These are phyloP conservation scores for Drosophila pachea DNA, from an alignment of 1,140 invertebrate species.

Conservation along the genomic window DNA sequence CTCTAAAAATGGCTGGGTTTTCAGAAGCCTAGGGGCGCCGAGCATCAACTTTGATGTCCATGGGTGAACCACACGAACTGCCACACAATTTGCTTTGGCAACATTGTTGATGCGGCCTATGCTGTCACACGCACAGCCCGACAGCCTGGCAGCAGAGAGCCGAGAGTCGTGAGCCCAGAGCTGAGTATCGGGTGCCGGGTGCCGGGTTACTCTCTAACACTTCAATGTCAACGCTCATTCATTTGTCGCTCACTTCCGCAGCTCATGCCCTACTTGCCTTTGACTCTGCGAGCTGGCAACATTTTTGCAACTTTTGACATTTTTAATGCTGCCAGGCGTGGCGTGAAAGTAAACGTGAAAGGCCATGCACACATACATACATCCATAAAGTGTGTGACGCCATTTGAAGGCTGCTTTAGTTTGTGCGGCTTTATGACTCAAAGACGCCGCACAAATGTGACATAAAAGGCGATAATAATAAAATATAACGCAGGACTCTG, in stretches of 20 bases:
- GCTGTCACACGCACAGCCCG: slow-evolving; percentile 24
- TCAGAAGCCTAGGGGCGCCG: slow-evolving; percentile 5
- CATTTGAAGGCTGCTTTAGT: slow-evolving; percentile 59
- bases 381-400: slow-evolving; percentile 24
- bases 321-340: slow-evolving; percentile 73
- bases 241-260: slow-evolving; percentile 62
- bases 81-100: slow-evolving; percentile 71
- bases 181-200: too few species aligned
- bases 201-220: slow-evolving; percentile 37
- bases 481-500: slow-evolving; percentile 61
- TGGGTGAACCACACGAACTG: slow-evolving; percentile 56
- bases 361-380: slow-evolving; percentile 35
- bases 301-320: slow-evolving; percentile 77
- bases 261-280: slow-evolving; percentile 34
- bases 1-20: slow-evolving; percentile 18
- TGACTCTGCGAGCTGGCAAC: slow-evolving; percentile 55
- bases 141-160: background rate
- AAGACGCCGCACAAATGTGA: slow-evolving; percentile 76
- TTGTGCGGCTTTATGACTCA: slow-evolving; percentile 75
- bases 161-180: too few species aligned
- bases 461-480: slow-evolving; percentile 77
- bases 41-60: slow-evolving; percentile 63
- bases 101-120: slow-evolving; percentile 62
- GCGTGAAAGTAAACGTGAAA: slow-evolving; percentile 69
- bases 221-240: slow-evolving; percentile 72